Conservation (phyloP, 2,113 vertebrate species). For the Pantherophis guttatus region DNA sequence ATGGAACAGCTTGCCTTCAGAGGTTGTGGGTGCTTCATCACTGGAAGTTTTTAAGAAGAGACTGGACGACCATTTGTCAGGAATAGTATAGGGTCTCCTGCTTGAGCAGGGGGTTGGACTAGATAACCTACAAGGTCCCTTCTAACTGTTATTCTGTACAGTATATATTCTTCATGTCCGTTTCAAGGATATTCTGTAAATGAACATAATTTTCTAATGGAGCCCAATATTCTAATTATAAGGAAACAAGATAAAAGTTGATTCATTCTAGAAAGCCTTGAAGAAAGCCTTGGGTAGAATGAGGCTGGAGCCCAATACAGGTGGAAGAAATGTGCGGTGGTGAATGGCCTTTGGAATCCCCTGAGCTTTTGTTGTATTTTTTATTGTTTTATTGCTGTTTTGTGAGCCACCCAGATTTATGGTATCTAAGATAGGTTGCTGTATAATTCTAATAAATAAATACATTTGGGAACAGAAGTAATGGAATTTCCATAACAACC, state of each 20-base stretch:
- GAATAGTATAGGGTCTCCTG: too few relatives aligned
- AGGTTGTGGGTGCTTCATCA: too few relatives aligned
- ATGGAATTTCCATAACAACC: not conserved
- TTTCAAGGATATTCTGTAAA: not conserved
- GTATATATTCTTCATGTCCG: not conserved
- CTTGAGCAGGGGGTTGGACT: too few relatives aligned
- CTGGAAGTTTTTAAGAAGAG: too few relatives aligned
- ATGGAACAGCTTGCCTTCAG: too few relatives aligned
- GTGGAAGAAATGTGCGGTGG: not conserved
- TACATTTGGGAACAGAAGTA: not conserved
- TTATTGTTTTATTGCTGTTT: not conserved
- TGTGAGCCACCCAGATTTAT: not conserved
- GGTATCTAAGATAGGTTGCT: not conserved
- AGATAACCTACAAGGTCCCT: too few relatives aligned
- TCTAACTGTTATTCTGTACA: too few relatives aligned
- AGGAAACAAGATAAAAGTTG: not conserved
- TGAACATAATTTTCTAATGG: not conserved
- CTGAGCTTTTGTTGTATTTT: not conserved
- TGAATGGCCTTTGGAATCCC: not conserved
- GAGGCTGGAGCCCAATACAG: not conserved
- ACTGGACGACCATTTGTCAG: too few relatives aligned
- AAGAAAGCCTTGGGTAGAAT: not conserved
- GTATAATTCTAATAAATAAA: not conserved
- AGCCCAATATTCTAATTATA: not conserved
- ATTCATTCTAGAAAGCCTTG: not conserved